phyloP scores from a whole-genome alignment of 2,113 vertebrate species.

The Brachyistius frenatus region DNA sequence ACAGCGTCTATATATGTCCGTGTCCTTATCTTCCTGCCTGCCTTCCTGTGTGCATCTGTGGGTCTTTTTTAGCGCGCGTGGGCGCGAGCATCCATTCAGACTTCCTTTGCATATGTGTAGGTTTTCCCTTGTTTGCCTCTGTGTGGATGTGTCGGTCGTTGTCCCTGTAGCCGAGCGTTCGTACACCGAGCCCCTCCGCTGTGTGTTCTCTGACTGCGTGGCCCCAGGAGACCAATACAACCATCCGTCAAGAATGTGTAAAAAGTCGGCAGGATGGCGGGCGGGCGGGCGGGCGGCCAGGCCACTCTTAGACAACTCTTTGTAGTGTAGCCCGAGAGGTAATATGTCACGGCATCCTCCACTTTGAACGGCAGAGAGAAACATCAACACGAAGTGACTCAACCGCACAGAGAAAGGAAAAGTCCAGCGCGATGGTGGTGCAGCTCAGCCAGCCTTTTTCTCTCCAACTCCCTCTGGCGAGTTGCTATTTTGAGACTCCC shows the following conservation, averaged over 20 bases:
- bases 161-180: background rate
- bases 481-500: constrained; percentile 75
- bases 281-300: constrained; percentile 37
- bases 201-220: background rate
- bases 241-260: constrained; percentile 60
- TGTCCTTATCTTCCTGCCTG: background rate
- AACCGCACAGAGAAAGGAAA: constrained; percentile 48
- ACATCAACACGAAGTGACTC: constrained; percentile 72
- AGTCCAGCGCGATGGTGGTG: constrained; percentile 51
- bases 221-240: constrained; percentile 43
- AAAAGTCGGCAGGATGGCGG: constrained; percentile 46
- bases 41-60: background rate
- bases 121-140: constrained; percentile 1
- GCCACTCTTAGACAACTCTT: constrained; percentile 62
- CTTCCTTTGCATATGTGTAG: constrained; percentile 16
- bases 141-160: constrained; percentile 31
- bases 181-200: background rate
- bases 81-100: constrained; percentile 1
- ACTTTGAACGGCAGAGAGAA: constrained; percentile 55
- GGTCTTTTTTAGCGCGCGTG: constrained; percentile 15
- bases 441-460: constrained; percentile 43
- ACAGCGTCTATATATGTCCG: background rate
- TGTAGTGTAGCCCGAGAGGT: constrained; percentile 63
- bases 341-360: constrained; percentile 70
- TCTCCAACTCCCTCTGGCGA: constrained; percentile 71